Evolutionary conservation across 2,797 vertebrate genomes (phyloP), one percentile per base, ranked within the genome.

Genomic region (Rhinogobio ventralis): DNA sequence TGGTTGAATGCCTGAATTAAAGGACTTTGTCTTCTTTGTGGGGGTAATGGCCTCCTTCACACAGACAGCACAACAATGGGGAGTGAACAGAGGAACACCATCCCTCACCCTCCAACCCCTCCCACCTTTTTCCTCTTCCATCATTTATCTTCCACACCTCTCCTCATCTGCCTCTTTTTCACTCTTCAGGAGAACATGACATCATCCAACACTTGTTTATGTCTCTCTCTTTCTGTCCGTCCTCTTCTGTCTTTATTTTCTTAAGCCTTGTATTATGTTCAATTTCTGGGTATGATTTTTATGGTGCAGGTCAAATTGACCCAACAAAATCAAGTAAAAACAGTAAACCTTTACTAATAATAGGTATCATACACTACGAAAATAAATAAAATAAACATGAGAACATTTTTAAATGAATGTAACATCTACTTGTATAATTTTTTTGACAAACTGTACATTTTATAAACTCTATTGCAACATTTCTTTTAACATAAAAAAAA

Each of bases 1-100:
- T 71, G 15, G 46, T 67, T 87, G 81, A 87, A 85, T 82, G 68
- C 79, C 74, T 82, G 85, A 87, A 79, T 86, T 90, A 88, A 88
- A 83, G 71, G 80, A 87, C 85, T 87, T 87, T 82, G 79, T 86
- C 66, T 86, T 51, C 68, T 81, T 84, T 87, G 81, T 88, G 46
- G 76, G 51, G 53, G 39, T 89, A 88, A 90, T 82, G 77, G 81
- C 88, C 83, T 85, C 57, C 45, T 86, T 88, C 69, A 73, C 77
- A 85, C 39, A 81, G 73, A 85, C 89, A 83, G 72, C 83, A 78
- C 64, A 77, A 89, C 87, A 86, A 85, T 85, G 36, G 73, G 67
- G 57, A 85, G 23, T 30, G 15, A 83, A 83, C n/a, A 42, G 74
- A 57, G 19, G 33, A 60, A 14, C 75, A 57, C 71, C 68, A 42